Evolutionary conservation across 2,797 vertebrate genomes (phyloP), one percentile per base, ranked within the genome.

Genomic region (Gallirallus australis): DNA sequence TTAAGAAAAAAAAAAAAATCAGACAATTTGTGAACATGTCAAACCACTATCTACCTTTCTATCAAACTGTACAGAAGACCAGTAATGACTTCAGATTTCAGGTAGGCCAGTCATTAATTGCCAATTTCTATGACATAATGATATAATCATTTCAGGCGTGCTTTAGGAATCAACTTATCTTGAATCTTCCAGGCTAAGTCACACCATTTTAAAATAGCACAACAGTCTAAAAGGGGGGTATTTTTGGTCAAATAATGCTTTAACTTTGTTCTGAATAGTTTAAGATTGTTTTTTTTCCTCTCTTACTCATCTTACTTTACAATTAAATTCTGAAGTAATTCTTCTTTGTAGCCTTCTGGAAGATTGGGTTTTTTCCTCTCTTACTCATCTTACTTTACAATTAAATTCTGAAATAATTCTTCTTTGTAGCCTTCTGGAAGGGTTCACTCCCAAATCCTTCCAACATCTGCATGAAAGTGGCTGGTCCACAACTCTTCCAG

Each of bases 71-170:
- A 42, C 24, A 57, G 10, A 57, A 63, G 24, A 63, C 13, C 48
- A 35, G 17, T 35, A 54, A 77, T 54, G 17, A 89, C 52, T 80
- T 93, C 86, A 85, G 35, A 80, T 94, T 88, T 91, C 77, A 93
- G 33, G 66, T 15, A 93, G 35, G 21, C 7, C 21, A 39, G 31
- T 54, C 79, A 78, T 90, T 91, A 78, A 85, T 79, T 82, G 75
- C 75, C 61, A 78, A 3, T 40, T 93, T 95, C 79, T 93, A 93
- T 57, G 65, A 87, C 54, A n/a, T n/a, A 78, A 72, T 21, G 47
- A 39, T 9, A 37, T 28, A 86, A 66, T 86, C 25, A 86, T 73
- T 91, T 96, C 73, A 89, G 45, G n/a, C 60, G 52, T 82, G 30
- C 78, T 91, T 90, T 84, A 90, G 90, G 47, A 93, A 68, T 82